phyloP scores from a whole-genome alignment of 2,113 vertebrate genomes.

The Puntigrus tetrazona region DNA sequence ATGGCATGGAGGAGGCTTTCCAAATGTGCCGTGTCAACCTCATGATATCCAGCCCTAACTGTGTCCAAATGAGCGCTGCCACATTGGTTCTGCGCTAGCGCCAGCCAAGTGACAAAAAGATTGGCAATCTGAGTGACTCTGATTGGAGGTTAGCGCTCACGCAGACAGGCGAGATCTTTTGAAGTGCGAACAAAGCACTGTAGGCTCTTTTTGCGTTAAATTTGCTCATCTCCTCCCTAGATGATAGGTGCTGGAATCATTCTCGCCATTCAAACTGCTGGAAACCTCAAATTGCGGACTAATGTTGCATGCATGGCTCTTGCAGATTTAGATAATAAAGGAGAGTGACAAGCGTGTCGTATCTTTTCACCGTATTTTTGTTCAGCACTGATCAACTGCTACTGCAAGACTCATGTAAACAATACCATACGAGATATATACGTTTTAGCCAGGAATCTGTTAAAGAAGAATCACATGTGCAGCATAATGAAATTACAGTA shows the following conservation, averaged over 20 bases:
- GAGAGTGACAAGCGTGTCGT: neutral
- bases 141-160: slow-evolving; percentile 11
- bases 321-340: neutral
- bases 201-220: neutral
- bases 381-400: neutral
- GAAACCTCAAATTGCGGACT: neutral
- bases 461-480: neutral
- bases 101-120: slow-evolving; percentile 9
- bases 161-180: slow-evolving; percentile 28
- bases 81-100: neutral
- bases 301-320: neutral
- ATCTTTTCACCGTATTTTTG: neutral
- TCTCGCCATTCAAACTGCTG: neutral
- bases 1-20: slow-evolving; percentile 31
- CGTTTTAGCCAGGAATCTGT: neutral
- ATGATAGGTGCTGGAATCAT: slow-evolving; percentile 4
- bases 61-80: slow-evolving; percentile 4
- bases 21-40: slow-evolving; percentile 6
- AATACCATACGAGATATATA: neutral
- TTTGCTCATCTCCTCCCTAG: neutral
- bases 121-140: slow-evolving; percentile 27
- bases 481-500: neutral
- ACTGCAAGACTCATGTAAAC: neutral
- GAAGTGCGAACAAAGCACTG: slow-evolving; percentile 9
- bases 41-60: neutral